Evolutionary conservation across 2,797 vertebrate species (phyloP), one percentile per base, ranked within the genome.

Genomic region (Mionectes olivaceus): DNA sequence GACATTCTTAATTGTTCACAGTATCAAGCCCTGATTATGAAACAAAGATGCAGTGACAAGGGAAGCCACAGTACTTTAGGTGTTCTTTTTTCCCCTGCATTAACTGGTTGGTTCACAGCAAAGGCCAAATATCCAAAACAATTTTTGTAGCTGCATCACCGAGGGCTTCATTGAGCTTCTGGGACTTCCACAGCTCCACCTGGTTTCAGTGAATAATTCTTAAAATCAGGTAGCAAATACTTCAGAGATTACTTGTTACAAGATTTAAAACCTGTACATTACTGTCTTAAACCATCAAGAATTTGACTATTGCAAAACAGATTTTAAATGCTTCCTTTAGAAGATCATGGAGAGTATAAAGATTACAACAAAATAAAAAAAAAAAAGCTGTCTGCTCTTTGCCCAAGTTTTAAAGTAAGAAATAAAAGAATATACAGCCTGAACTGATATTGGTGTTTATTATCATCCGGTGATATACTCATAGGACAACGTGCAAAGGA

Each of bases 1-100:
- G 84, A 91, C 92, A 95, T 93, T 92, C 87, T 87, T 84, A 94
- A 96, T 91, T 95, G 94, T 61, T 94, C 87, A 83, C 88, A 76
- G 44, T 27, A 64, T 63, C 90, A 68, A 77, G 67, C 24, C 37
- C 87, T 87, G 90, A 65, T 68, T 80, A 63, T 50, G 76, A 81
- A 91, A 83, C 47, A 78, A 83, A 93, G 95, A 47, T 60, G 63
- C 22, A 6, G 82, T 41, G 89, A 88, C 86, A 68, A 69, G 63
- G 27, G 61, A 74, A 94, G 37, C 37, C 74, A 43, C 10, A 5
- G 63, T 4, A 22, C 39, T 74, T 35, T 0, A n/a, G 73, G 28
- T 14, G 41, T 14, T 9, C 35, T 10, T 37, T 33, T 78, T 78
- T 27, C 49, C 50, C 19, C 71, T 24, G 9, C 50, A 46, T 68